Conservation (phyloP, 2,888 invertebrate genomes). For the Tipula confusa region DNA sequence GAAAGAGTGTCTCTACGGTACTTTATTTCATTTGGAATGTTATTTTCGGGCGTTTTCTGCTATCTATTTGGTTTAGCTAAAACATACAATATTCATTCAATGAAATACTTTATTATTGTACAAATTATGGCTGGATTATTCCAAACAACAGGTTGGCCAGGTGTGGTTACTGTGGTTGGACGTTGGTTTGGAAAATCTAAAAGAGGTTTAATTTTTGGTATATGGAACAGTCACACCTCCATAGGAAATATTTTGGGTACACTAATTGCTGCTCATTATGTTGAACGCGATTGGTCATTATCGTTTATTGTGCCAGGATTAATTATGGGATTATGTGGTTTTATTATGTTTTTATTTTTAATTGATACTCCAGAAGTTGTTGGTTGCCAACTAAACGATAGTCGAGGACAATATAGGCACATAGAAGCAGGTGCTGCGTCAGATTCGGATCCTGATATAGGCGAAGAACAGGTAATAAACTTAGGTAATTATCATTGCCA, state of each 20-base stretch:
- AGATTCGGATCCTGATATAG: constrained; percentile 35
- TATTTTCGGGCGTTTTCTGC: constrained; percentile 77
- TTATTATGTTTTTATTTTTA: constrained; percentile 75
- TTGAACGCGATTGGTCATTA: constrained; percentile 82
- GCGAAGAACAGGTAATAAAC: constrained; percentile 56
- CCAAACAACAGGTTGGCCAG: constrained; percentile 96
- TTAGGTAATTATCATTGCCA: no score
- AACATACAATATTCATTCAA: constrained; percentile 71
- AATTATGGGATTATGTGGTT: constrained; percentile 68
- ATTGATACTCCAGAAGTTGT: constrained; percentile 78
- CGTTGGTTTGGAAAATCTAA: constrained; percentile 95
- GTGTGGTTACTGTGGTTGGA: constrained; percentile 87
- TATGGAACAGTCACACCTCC: constrained; percentile 97
- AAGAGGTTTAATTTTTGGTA: constrained; percentile 85
- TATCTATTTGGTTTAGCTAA: constrained; percentile 86
- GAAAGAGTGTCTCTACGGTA: constrained; percentile 87
- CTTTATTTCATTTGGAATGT: constrained; percentile 88
- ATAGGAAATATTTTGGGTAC: constrained; percentile 90
- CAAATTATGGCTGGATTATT: constrained; percentile 84
- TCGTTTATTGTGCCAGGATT: constrained; percentile 89
- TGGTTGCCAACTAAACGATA: constrained; percentile 46
- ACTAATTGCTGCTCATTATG: constrained; percentile 81
- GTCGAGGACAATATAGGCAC: constrained; percentile 20
- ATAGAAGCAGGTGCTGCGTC: constrained; percentile 30
- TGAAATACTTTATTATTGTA: constrained; percentile 75